Conservation (phyloP, 2,797 vertebrate species). For the Notolabrus celidotus region DNA sequence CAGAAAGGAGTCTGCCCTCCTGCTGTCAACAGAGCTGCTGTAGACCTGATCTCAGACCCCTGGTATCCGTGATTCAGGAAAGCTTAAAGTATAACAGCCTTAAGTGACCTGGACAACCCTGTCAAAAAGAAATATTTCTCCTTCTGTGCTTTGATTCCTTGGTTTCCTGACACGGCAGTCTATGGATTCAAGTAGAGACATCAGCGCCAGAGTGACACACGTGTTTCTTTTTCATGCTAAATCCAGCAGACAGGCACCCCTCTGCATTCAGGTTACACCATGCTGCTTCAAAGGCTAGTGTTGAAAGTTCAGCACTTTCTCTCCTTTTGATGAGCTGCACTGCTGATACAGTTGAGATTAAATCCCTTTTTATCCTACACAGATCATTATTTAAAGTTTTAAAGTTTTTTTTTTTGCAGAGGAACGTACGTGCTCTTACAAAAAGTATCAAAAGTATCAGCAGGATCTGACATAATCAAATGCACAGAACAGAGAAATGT, state of each 20-base stretch:
- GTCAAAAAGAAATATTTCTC: conserved; percentile 44
- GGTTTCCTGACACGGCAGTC: conserved; percentile 26
- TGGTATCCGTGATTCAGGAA: conserved; percentile 24
- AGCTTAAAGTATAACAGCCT: conserved; percentile 17
- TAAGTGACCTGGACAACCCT: conserved; percentile 40
- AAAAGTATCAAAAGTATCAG: neutral
- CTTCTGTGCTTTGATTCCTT: conserved; percentile 1
- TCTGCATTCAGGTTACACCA: conserved; percentile 35
- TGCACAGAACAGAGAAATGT: neutral
- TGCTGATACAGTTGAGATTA: conserved; percentile 26
- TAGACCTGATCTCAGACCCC: neutral
- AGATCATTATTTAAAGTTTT: conserved; percentile 15
- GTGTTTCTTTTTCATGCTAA: conserved; percentile 34
- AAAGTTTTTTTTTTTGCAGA: neutral
- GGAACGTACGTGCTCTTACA: neutral
- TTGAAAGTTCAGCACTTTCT: conserved; percentile 31
- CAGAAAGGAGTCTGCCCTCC: conserved; percentile 8
- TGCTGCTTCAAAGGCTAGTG: conserved; percentile 42
- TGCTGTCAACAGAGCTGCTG: neutral
- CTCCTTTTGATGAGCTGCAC: conserved; percentile 37
- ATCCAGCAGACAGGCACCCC: conserved; percentile 16
- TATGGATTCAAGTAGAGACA: conserved; percentile 30
- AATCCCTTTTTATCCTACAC: conserved; percentile 10
- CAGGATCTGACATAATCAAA: too few species aligned
- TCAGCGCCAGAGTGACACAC: conserved; percentile 6